phyloP scores from a whole-genome alignment of 2,888 invertebrate genomes.

The Molorchus minor region DNA sequence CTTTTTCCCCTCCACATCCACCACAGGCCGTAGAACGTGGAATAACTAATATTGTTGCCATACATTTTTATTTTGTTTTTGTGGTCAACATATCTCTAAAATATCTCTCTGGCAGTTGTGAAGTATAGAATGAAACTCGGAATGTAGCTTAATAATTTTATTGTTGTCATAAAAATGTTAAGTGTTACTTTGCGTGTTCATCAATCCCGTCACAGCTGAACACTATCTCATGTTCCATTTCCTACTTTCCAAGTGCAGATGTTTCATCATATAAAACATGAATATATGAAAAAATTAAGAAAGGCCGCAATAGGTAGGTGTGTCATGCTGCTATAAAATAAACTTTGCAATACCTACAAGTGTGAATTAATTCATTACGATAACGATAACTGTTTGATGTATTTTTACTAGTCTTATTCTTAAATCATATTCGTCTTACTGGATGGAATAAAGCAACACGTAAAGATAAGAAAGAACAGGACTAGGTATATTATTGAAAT shows the following conservation, averaged over 20 bases:
- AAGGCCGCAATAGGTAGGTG: slow-evolving; percentile 5
- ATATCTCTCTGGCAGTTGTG: no score
- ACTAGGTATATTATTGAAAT: slow-evolving; percentile 5
- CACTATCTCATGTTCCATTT: slow-evolving; percentile 1
- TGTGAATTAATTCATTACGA: no score
- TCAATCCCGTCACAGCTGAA: background rate
- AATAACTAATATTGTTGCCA: no score
- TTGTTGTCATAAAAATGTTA: slow-evolving; percentile 5
- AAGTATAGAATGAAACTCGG: no score
- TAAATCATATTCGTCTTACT: slow-evolving; percentile 1
- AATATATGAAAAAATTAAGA: slow-evolving; percentile 11
- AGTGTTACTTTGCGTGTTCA: slow-evolving; percentile 16
- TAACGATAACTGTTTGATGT: background rate
- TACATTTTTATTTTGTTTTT: no score
- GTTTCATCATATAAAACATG: slow-evolving; percentile 10
- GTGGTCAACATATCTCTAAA: no score
- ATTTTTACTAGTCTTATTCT: slow-evolving; percentile 1
- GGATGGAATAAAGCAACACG: slow-evolving; percentile 5
- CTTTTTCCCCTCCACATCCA: no score
- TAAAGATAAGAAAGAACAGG: slow-evolving; percentile 5
- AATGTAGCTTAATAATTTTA: no score
- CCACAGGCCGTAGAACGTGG: no score
- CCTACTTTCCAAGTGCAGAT: slow-evolving; percentile 21
- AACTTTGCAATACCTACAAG: background rate
- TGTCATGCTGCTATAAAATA: slow-evolving; percentile 8